Base-by-base conservation (phyloP, 2,888 invertebrate genomes). In the Eudiplozoon nipponicum region DNA sequence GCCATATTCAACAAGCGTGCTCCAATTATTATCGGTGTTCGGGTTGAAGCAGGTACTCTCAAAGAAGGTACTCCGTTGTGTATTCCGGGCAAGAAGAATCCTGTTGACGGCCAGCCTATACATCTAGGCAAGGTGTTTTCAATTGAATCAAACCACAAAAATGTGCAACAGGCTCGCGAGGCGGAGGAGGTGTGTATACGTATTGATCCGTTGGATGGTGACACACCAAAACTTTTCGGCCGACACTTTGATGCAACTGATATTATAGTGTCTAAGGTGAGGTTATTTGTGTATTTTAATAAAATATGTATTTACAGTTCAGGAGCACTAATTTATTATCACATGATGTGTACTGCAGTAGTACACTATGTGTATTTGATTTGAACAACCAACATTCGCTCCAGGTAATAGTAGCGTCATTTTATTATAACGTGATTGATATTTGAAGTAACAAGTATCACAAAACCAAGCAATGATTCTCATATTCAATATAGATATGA, bases 1-100 rank as follows among this genome's bases (percentile, higher is more conserved):
- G 84, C 71, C 61, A 70, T 98, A 54, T 98, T 94, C 68, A 98
- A 94, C 63, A 76, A 80, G 5, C 69, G 94, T 44, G 86, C 94
- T 63, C 94, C 94, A 5, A 98, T 98, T 57, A 78, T 98, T 18
- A 68, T 74, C 51, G 94, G 94, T 31, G 77, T 98, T 1, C 73
- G 73, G 62, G 69, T 98, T 1, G 90, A 94, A 55, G 78, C 74
- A 19, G 94, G 94, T 28, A 69, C 84, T 43, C 66, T 94, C 33
- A 81, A 75, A 59, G 75, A 78, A 51, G 94, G 94, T 41, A 90
- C 90, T 1, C 90, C 90, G 0, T 68, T 98, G 38, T 90, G 90
- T 63, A 90, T 94, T 38, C 86, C 86, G 42, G 73, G 70, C 55
- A 74, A 78, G 68, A 84, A 84, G 59, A 80, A 77, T 55, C 66